Conservation (phyloP, 1,140 invertebrate species). For the Diprion similis region DNA sequence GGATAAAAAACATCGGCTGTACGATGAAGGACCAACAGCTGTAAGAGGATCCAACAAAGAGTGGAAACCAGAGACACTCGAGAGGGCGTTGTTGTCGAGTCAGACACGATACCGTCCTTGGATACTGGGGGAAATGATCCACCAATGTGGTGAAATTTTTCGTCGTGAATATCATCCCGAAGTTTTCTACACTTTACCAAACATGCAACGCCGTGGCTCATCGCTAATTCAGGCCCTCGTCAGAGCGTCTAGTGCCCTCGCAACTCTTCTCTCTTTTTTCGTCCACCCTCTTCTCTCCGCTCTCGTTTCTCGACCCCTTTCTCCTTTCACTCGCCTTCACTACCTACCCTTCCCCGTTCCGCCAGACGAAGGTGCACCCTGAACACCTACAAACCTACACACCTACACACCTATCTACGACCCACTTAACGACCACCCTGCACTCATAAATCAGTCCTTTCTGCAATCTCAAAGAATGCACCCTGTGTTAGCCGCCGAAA, state of each 20-base stretch:
- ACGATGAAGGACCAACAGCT: background rate
- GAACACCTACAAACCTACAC: background rate
- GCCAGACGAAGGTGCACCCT: background rate
- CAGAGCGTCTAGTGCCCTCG: slow-evolving; percentile 39
- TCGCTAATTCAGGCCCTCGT: slow-evolving; percentile 55
- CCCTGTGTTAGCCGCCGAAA: too few relatives aligned
- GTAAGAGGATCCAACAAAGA: background rate
- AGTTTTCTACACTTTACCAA: background rate
- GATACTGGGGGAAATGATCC: background rate
- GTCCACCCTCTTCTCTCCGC: slow-evolving; percentile 17
- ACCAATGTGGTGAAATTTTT: background rate
- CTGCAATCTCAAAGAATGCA: background rate
- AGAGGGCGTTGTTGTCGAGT: background rate
- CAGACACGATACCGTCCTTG: background rate
- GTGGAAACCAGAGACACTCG: background rate
- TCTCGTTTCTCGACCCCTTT: slow-evolving; percentile 21
- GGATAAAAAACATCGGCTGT: too few relatives aligned
- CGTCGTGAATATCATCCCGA: background rate
- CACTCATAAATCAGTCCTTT: slow-evolving; percentile 1
- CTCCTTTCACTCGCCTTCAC: slow-evolving; percentile 10
- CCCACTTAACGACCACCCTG: slow-evolving; percentile 20
- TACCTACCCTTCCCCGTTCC: too few relatives aligned
- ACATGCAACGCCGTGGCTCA: slow-evolving; percentile 28
- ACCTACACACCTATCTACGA: slow-evolving; percentile 20
- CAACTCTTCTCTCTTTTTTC: background rate